A percentile compares a stretch with the other conserved stretches of the same genome.
These are phyloP conservation scores for Hippocampus kuda DNA, from an alignment of 2,797 vertebrate species.

Conservation along the genomic window DNA sequence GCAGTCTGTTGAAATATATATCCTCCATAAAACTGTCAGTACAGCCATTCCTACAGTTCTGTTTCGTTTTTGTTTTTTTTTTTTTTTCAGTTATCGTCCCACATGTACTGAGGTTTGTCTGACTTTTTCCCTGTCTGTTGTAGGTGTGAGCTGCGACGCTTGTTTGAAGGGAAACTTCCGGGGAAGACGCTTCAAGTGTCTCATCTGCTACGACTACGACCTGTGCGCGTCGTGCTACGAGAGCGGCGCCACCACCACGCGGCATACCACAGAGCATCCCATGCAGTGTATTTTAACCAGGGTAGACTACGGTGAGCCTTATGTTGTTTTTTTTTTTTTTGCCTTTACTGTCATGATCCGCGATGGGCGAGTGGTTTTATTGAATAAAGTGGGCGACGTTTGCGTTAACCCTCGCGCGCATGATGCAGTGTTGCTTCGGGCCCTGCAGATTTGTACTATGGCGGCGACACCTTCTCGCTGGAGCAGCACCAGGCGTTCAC, in stretches of 20 bases:
- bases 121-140: background rate
- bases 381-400: background rate
- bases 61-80: no score
- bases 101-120: no score
- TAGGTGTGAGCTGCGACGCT: constrained; percentile 99
- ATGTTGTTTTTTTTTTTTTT: no score
- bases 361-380: background rate
- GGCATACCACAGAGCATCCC: constrained; percentile 97
- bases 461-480: constrained; percentile 97
- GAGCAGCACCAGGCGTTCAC: constrained; percentile 98
- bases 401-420: background rate
- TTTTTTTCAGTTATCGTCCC: background rate
- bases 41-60: no score
- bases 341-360: background rate
- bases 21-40: no score
- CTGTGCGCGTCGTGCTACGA: constrained; percentile 98
- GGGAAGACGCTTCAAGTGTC: constrained; percentile 97
- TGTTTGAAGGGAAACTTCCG: constrained; percentile 99
- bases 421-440: constrained; percentile 6
- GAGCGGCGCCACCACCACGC: constrained; percentile 94
- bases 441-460: constrained; percentile 92
- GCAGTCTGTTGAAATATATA: no score
- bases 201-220: constrained; percentile 99
- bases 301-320: constrained; percentile 94
- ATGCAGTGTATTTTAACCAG: constrained; percentile 99